Base-by-base conservation (phyloP, 1,140 invertebrate genomes). In the Gonioctena quinquepunctata region DNA sequence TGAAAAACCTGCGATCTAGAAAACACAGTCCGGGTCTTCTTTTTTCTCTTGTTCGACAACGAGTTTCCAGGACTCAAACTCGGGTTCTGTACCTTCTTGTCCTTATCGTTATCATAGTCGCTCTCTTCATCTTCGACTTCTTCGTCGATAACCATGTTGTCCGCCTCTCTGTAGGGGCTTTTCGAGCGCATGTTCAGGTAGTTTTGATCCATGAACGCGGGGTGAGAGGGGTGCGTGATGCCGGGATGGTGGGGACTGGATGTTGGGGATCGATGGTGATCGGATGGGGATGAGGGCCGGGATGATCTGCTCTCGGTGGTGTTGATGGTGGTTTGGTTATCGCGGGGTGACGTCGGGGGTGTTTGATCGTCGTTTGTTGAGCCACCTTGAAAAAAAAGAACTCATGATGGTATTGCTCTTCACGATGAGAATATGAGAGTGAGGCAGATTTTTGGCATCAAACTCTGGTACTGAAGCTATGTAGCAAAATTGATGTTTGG, bases 11-110 rank as follows among this genome's bases (percentile, higher is more conserved):
- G 93, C 0, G 92, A 93, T 11, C 97, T 86, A 0, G 96, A 98
- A 86, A 99, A 99, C 0, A 99, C 97, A 0, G 97, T 99, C 60
- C 97, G 86, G 0, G 97, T 99, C 83, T 99, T 99, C 88, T 99
- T 99, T 87, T 99, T 99, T 56, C 97, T 87, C 81, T 96, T 95
- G 57, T 91, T 91, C 16, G 85, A 82, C 26, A 84, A 79, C 0
- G 83, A 82, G 66, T 82, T 83, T 23, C 85, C 85, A 7, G 84
- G 85, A 69, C 76, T 80, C 61, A 89, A 85, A 70, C 80, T 85
- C 1, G 85, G 84, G 33, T 87, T 88, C 59, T 86, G 85, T 4
- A 83, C 79, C 48, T 87, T 88, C 61, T 89, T 88, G 23, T 88
- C 88, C 74, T 90, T 90, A 71, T 87, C 88, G 66, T 89, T 87